Evolutionary conservation across 2,113 vertebrate genomes (phyloP).

Genomic region (Rhinogobius similis): DNA sequence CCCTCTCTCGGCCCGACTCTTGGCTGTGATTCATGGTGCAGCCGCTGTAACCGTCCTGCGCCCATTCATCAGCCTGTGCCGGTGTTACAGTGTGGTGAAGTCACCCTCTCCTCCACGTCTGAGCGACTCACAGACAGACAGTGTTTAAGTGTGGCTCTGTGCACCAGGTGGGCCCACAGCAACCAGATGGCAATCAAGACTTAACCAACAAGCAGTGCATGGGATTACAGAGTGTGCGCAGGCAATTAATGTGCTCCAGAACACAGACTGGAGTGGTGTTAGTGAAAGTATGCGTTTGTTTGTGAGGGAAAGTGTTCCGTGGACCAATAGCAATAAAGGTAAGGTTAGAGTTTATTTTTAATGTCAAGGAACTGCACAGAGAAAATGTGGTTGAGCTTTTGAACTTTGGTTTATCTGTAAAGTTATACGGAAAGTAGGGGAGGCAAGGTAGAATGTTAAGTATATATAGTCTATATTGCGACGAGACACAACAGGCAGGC

Average conservation of each 20-base stretch:
- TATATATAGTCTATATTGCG: too few species aligned
- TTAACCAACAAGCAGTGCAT: constrained; percentile 4
- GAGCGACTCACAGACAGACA: constrained; percentile 31
- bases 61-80: constrained; percentile 65
- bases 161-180: constrained; percentile 32
- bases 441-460: too few species aligned
- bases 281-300: background rate
- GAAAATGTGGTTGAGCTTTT: too few species aligned
- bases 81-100: constrained; percentile 69
- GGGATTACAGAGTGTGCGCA: constrained; percentile 5
- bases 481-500: too few species aligned
- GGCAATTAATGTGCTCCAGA: background rate
- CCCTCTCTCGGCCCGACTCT: constrained; percentile 34
- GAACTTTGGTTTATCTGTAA: too few species aligned
- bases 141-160: constrained; percentile 15
- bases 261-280: too few species aligned
- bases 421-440: too few species aligned
- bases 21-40: constrained; percentile 23
- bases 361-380: too few species aligned
- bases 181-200: constrained; percentile 14
- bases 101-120: constrained; percentile 44
- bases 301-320: background rate
- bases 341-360: too few species aligned
- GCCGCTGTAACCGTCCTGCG: constrained; percentile 48
- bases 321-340: too few species aligned